Percentiles rank a stretch among this genome's conserved stretches.
Conservation (phyloP, 2,888 invertebrate genomes). For the Eupeodes latifasciatus region DNA sequence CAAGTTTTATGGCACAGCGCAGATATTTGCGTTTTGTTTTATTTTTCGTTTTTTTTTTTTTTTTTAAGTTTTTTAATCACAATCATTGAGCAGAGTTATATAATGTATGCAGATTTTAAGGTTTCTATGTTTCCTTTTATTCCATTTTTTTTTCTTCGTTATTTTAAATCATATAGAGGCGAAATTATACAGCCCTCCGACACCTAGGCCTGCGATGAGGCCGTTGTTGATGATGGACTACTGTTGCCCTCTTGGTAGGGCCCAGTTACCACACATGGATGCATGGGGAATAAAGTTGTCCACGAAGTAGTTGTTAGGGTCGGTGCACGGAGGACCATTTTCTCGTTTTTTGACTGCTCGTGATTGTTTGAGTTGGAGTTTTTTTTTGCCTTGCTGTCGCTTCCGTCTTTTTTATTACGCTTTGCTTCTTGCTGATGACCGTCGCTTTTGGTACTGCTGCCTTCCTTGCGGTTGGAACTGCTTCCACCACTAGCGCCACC, state of each 20-base stretch:
- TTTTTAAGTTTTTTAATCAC: slow-evolving; percentile 69
- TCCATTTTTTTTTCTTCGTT: slow-evolving; percentile 40
- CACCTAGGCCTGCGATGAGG: slow-evolving; percentile 78
- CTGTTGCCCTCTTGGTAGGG: slow-evolving; percentile 90
- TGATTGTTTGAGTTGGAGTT: slow-evolving; percentile 79
- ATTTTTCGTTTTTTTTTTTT: slow-evolving; percentile 74
- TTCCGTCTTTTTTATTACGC: slow-evolving; percentile 71
- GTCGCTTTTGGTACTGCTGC: slow-evolving; percentile 67
- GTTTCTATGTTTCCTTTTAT: slow-evolving; percentile 26
- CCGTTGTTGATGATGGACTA: slow-evolving; percentile 83
- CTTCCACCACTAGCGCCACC: slow-evolving; percentile 68
- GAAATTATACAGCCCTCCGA: slow-evolving; percentile 69
- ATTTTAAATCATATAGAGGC: slow-evolving; percentile 71
- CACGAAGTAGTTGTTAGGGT: slow-evolving; percentile 92
- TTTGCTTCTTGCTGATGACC: slow-evolving; percentile 68
- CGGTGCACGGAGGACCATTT: slow-evolving; percentile 84
- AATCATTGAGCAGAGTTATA: slow-evolving; percentile 74
- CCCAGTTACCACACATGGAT: slow-evolving; percentile 93
- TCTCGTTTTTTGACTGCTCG: slow-evolving; percentile 84
- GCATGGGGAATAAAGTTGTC: slow-evolving; percentile 94
- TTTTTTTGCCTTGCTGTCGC: slow-evolving; percentile 79
- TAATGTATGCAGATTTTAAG: slow-evolving; percentile 25
- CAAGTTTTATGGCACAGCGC: slow-evolving; percentile 71
- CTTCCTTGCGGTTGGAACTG: slow-evolving; percentile 76
- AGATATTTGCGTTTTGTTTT: slow-evolving; percentile 75